phyloP scores from a whole-genome alignment of 2,888 invertebrate genomes.

The Iphiclides podalirius region DNA sequence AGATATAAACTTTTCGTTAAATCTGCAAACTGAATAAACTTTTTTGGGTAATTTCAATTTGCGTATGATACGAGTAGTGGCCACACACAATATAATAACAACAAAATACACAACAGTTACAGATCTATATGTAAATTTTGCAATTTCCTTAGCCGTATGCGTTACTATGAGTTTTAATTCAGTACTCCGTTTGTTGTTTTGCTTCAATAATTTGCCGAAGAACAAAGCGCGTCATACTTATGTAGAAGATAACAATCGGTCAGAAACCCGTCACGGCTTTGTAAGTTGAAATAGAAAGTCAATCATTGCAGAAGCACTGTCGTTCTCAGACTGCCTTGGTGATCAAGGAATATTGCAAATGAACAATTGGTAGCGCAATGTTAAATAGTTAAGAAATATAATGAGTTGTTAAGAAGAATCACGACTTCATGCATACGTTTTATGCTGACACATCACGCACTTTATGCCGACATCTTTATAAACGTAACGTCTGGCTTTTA shows the following conservation, averaged over 20 bases:
- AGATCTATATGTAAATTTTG: too few relatives aligned
- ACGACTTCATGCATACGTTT: constrained; percentile 31
- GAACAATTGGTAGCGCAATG: constrained; percentile 15
- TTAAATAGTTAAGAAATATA: constrained; percentile 28
- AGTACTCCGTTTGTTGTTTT: neutral
- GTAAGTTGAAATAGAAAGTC: constrained; percentile 64
- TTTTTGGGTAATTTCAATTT: too few relatives aligned
- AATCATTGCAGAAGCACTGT: constrained; percentile 14
- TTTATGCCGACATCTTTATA: constrained; percentile 1
- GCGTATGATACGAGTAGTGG: too few relatives aligned
- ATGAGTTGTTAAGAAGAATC: constrained; percentile 11
- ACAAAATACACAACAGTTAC: too few relatives aligned
- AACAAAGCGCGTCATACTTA: neutral
- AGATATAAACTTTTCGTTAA: too few relatives aligned
- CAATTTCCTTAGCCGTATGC: too few relatives aligned
- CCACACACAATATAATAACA: too few relatives aligned
- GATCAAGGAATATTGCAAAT: constrained; percentile 19
- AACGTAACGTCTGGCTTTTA: neutral
- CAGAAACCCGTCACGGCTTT: constrained; percentile 41
- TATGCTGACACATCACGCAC: neutral
- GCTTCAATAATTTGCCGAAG: neutral
- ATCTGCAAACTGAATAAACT: too few relatives aligned
- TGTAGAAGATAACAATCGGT: constrained; percentile 5
- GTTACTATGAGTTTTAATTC: neutral
- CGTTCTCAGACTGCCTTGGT: constrained; percentile 14